Evolutionary conservation across 2,888 invertebrate species (phyloP), one percentile per base, ranked within the genome.

Genomic region (Eutolmus rufibarbis): DNA sequence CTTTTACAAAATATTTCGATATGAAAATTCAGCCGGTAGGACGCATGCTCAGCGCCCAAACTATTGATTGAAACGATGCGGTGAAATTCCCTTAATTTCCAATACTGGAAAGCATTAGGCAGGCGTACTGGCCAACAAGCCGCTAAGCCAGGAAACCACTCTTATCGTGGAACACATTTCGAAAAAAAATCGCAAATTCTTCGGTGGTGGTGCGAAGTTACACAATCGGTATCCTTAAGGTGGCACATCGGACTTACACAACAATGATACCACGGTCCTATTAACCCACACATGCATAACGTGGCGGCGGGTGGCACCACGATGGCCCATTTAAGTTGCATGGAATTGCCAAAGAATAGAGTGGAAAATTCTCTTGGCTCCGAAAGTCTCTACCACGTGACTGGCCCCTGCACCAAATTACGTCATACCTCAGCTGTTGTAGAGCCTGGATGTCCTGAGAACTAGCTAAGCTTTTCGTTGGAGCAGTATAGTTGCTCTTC

Each of bases 351-450:
- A 56, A 86, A 77, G 86, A 56, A 77, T 86, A 37, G 86, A 56
- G 51, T 56, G 34, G 31, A 74, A 86, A 51, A 56, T 77, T 77
- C 85, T 85, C 74, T 28, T 74, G 85, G 85, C 85, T 85, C 81
- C 81, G 79, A 81, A 76, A 74, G 74, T 77, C 85, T n/a, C 81
- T 66, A 89, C 88, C 89, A 89, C 89, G 89, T 90, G 90, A 89
- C 89, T 86, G 66, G 89, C 90, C 91, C 91, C 91, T 90, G 89
- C 89, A 89, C 86, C 87, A 89, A 89, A 90, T 92, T 92, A 91
- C 92, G 92, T 92, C 92, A 92, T 91, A 90, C 90, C 91, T 91
- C 92, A 92, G 92, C 92, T 92, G 92, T 91, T 92, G 19, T 31
- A 57, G 82, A 82, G 37, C 82, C 57, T 57, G 66, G n/a, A 16